Percentiles rank a stretch among this genome's conserved stretches.
Evolutionary conservation across 2,888 invertebrate genomes (phyloP).

Genomic region (Brenthis hecate): DNA sequence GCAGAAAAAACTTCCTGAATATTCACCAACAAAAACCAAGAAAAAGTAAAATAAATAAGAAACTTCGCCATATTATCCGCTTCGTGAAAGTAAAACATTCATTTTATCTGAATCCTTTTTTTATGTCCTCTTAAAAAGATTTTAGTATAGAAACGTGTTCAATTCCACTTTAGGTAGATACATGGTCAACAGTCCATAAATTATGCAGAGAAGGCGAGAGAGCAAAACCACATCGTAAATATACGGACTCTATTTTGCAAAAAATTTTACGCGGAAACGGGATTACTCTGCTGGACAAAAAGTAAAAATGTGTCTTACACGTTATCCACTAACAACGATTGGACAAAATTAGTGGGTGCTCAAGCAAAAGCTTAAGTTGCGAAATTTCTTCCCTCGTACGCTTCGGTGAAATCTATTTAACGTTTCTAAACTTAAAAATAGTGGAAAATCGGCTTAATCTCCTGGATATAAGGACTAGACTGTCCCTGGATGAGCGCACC

Average conservation of each 20-base stretch:
- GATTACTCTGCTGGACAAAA: conserved; percentile 42
- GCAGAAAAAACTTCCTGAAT: background rate
- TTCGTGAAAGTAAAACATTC: conserved; percentile 20
- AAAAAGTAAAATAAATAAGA: conserved; percentile 12
- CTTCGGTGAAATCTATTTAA: conserved; percentile 43
- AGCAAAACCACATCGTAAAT: conserved; percentile 46
- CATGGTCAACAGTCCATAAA: conserved; percentile 43
- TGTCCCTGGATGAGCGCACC: conserved; percentile 47
- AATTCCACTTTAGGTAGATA: conserved; percentile 43
- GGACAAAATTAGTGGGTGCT: conserved; percentile 76
- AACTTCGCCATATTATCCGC: conserved; percentile 15
- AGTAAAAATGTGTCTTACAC: conserved; percentile 66
- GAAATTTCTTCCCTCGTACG: conserved; percentile 66
- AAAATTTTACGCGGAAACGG: conserved; percentile 37
- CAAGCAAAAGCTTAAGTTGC: conserved; percentile 74
- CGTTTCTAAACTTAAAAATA: conserved; percentile 38
- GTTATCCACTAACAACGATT: conserved; percentile 70
- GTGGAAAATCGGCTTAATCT: conserved; percentile 56
- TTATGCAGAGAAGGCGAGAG: conserved; percentile 43
- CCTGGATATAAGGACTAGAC: conserved; percentile 52
- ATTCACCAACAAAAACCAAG: background rate
- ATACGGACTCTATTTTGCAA: conserved; percentile 39
- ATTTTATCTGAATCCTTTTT: conserved; percentile 21
- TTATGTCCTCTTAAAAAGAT: conserved; percentile 31
- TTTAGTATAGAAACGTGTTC: conserved; percentile 37